phyloP scores from a whole-genome alignment of 2,797 vertebrate genomes.

The Aulostomus chinensis region DNA sequence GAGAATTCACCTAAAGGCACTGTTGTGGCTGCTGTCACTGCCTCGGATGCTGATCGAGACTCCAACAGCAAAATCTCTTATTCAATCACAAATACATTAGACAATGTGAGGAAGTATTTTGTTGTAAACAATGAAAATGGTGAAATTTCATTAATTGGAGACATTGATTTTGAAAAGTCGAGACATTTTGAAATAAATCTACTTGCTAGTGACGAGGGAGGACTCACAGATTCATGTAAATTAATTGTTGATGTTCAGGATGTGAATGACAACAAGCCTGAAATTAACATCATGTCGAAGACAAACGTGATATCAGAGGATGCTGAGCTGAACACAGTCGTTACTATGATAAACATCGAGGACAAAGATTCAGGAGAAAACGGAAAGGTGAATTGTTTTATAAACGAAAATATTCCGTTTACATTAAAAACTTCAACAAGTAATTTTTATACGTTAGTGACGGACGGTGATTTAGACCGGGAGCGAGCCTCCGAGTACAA shows the following conservation, averaged over 20 bases:
- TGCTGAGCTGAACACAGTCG: slow-evolving; percentile 38
- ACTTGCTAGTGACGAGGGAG: slow-evolving; percentile 72
- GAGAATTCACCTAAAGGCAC: slow-evolving; percentile 65
- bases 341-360: slow-evolving; percentile 64
- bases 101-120: slow-evolving; percentile 15
- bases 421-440: slow-evolving; percentile 61
- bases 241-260: slow-evolving; percentile 71
- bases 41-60: slow-evolving; percentile 28
- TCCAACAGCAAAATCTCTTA: slow-evolving; percentile 25
- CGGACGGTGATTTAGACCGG: slow-evolving; percentile 65
- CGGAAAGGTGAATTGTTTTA: slow-evolving; percentile 64
- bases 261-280: slow-evolving; percentile 80
- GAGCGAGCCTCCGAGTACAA: slow-evolving; percentile 67
- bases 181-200: slow-evolving; percentile 61
- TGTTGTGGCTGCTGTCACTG: slow-evolving; percentile 36
- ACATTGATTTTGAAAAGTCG: slow-evolving; percentile 50
- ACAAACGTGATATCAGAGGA: slow-evolving; percentile 59
- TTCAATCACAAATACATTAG: slow-evolving; percentile 17
- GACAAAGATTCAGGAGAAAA: slow-evolving; percentile 79
- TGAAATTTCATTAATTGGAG: slow-evolving; percentile 14
- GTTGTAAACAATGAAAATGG: slow-evolving; percentile 22
- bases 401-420: slow-evolving; percentile 65
- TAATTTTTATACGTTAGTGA: slow-evolving; percentile 74
- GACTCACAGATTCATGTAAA: slow-evolving; percentile 61
- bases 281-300: slow-evolving; percentile 68